phyloP scores from a whole-genome alignment of 2,888 invertebrate species.

The Epistrophella euchroma region DNA sequence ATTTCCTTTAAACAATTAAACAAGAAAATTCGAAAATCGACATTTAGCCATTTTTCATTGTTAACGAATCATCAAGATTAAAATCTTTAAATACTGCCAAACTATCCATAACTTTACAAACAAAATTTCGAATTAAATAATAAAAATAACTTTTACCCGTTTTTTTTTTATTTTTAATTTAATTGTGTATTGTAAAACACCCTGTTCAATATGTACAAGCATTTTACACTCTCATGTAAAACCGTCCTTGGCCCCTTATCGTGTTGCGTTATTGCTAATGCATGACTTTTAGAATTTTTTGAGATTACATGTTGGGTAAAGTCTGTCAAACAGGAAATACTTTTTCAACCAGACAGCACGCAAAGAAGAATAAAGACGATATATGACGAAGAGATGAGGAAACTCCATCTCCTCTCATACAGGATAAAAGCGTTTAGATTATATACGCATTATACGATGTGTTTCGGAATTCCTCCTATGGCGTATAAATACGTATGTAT shows the following conservation, averaged over 20 bases:
- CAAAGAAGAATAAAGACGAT: conserved; percentile 15
- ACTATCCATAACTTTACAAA: too few species aligned
- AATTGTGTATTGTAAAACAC: neutral
- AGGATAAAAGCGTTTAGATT: conserved; percentile 65
- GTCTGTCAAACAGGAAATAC: conserved; percentile 72
- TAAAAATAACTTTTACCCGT: too few species aligned
- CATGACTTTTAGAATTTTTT: conserved; percentile 66
- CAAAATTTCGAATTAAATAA: too few species aligned
- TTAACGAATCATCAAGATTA: too few species aligned
- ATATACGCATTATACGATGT: conserved; percentile 62
- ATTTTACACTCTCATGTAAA: conserved; percentile 7
- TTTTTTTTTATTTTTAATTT: too few species aligned
- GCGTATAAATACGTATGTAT: neutral
- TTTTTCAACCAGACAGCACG: conserved; percentile 45
- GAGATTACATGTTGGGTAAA: conserved; percentile 61
- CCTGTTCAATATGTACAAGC: neutral
- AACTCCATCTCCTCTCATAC: neutral
- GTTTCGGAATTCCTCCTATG: conserved; percentile 61
- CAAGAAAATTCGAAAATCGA: too few species aligned
- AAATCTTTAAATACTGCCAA: too few species aligned
- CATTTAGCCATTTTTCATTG: too few species aligned
- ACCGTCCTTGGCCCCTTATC: conserved; percentile 66
- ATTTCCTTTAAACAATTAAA: too few species aligned
- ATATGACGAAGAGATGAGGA: conserved; percentile 1
- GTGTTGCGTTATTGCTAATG: conserved; percentile 72